Percentiles rank a stretch among this genome's conserved stretches.
phyloP scores from a whole-genome alignment of 2,797 vertebrate species.

The Neoniphon sammara region DNA sequence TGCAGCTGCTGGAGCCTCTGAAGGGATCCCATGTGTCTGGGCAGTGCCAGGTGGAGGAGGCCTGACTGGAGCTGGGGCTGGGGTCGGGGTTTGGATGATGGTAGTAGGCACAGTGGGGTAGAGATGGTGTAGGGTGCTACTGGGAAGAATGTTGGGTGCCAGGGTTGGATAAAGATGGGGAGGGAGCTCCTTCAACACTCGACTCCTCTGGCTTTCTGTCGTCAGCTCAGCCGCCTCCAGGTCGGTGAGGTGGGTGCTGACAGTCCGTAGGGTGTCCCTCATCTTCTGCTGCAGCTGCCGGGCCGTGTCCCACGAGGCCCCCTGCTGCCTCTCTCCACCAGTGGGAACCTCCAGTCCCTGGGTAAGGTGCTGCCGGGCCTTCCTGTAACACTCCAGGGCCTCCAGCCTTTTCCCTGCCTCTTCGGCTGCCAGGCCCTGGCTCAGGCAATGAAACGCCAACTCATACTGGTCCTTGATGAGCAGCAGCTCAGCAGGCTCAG shows the following conservation, averaged over 20 bases:
- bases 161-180: conserved; percentile 69
- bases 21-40: conserved; percentile 52
- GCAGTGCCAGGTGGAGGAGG: conserved; percentile 68
- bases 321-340: conserved; percentile 68
- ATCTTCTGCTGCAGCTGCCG: conserved; percentile 90
- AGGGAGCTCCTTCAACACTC: conserved; percentile 50
- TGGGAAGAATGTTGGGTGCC: conserved; percentile 35
- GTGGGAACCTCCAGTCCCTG: conserved; percentile 85
- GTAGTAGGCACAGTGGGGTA: conserved; percentile 83
- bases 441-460: conserved; percentile 86
- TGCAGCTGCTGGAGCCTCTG: conserved; percentile 48
- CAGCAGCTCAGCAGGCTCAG: conserved; percentile 84
- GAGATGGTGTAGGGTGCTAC: conserved; percentile 64
- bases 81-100: conserved; percentile 44
- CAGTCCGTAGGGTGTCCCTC: conserved; percentile 84
- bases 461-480: conserved; percentile 88
- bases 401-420: conserved; percentile 83
- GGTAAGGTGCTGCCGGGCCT: conserved; percentile 85
- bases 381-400: conserved; percentile 85
- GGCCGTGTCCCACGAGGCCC: conserved; percentile 85
- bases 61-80: conserved; percentile 43
- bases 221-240: conserved; percentile 73
- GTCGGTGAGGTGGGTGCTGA: conserved; percentile 80
- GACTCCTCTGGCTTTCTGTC: conserved; percentile 21
- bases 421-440: conserved; percentile 86